Conservation (phyloP, 37 sponge, comb jelly and placozoan genomes). For the Ephydatia muelleri region DNA sequence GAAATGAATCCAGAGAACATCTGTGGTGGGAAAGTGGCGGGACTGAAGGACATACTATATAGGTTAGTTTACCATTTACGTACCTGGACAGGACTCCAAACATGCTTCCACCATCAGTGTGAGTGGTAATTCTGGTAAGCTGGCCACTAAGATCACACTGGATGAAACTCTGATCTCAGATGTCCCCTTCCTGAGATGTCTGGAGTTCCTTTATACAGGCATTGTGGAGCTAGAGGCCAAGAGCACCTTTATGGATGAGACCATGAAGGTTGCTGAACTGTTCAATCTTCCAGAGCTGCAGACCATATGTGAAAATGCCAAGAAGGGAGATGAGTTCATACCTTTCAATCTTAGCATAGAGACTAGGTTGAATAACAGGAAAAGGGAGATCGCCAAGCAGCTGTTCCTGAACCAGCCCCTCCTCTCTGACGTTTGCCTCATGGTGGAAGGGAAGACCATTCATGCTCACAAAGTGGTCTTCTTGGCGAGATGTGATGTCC, state of each 20-base stretch:
- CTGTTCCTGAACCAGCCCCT: constrained; percentile 73
- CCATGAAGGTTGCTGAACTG: constrained; percentile 49
- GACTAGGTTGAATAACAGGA: constrained; percentile 85
- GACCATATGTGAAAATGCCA: constrained; percentile 66
- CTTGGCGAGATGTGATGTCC: constrained; percentile 74
- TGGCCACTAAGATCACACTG: constrained; percentile 50
- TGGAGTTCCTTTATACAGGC: constrained; percentile 88
- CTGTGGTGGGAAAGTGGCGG: constrained; percentile 53
- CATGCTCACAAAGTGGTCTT: constrained; percentile 79
- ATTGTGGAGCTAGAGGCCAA: constrained; percentile 42
- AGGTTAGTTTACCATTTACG: constrained; percentile 26
- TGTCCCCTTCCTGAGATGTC: constrained; percentile 37
- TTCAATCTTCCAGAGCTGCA: constrained; percentile 79
- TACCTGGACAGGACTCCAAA: background rate
- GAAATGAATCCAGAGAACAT: constrained; percentile 22
- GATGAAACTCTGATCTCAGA: constrained; percentile 46
- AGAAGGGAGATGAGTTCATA: constrained; percentile 61
- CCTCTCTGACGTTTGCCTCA: constrained; percentile 70
- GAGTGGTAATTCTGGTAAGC: background rate
- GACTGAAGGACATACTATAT: constrained; percentile 35
- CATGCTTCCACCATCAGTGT: background rate
- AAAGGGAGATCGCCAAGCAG: constrained; percentile 56
- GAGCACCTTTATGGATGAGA: constrained; percentile 60
- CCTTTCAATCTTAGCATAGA: constrained; percentile 83
- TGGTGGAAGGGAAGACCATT: constrained; percentile 59